phyloP scores from a whole-genome alignment of 2,113 vertebrate genomes.

The Ranitomeya variabilis region DNA sequence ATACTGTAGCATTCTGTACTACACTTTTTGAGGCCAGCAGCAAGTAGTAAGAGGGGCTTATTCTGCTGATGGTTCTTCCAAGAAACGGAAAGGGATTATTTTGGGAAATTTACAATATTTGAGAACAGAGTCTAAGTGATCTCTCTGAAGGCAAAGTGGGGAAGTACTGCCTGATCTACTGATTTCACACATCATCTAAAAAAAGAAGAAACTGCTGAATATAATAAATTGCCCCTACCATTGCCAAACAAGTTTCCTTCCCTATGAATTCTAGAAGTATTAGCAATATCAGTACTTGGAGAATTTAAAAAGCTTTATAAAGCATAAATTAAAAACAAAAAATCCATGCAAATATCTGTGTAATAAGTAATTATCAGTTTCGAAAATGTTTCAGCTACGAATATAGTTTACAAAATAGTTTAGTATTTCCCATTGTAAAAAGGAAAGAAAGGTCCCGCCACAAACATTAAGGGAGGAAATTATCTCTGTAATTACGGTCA shows the following conservation, averaged over 20 bases:
- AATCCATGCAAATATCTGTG: neutral
- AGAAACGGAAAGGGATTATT: too few species aligned
- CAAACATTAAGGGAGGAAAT: neutral
- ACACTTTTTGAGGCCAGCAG: too few species aligned
- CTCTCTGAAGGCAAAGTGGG: too few species aligned
- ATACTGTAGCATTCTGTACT: too few species aligned
- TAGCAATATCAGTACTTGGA: neutral
- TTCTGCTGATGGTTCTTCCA: too few species aligned
- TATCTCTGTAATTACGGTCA: slow-evolving; percentile 15
- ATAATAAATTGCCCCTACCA: too few species aligned
- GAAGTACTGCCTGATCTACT: too few species aligned
- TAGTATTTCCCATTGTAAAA: neutral
- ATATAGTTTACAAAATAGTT: neutral
- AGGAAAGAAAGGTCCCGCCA: neutral
- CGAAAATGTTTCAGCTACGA: neutral
- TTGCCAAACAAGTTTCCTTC: neutral
- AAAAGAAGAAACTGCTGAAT: too few species aligned
- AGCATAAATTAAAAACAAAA: neutral
- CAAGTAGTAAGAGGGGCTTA: too few species aligned
- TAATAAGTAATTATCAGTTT: neutral
- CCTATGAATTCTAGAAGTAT: neutral
- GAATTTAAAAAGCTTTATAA: neutral
- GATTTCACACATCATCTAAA: too few species aligned
- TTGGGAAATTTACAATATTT: too few species aligned
- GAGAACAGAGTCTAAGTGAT: too few species aligned